phyloP scores from a whole-genome alignment of 2,113 vertebrate species.

The Oryctolagus cuniculus region DNA sequence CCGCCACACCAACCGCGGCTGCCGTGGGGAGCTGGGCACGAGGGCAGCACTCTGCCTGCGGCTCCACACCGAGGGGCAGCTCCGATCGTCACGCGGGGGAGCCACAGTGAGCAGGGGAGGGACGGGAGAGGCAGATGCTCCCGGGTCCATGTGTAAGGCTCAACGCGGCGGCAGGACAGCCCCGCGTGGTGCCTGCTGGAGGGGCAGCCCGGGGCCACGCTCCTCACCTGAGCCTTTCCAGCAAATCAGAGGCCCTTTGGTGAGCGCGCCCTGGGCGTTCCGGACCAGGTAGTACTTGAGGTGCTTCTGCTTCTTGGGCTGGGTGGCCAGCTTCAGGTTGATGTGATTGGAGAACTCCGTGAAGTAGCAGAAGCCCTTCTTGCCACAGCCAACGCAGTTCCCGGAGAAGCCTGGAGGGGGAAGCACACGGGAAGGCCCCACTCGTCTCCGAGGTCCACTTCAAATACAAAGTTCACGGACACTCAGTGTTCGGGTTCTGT shows the following conservation, averaged over 20 bases:
- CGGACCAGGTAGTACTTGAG: slow-evolving; percentile 95
- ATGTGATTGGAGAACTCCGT: slow-evolving; percentile 99
- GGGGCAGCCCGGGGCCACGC: slow-evolving; percentile 6
- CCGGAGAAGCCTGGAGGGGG: slow-evolving; percentile 94
- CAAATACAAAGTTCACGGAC: accelerated
- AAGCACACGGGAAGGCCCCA: neutral
- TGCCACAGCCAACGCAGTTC: slow-evolving; percentile 97
- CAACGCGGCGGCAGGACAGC: neutral
- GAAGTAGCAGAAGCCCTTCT: slow-evolving; percentile 99
- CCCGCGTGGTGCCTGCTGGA: neutral
- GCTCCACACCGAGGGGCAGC: neutral
- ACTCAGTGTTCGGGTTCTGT: neutral
- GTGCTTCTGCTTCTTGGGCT: slow-evolving; percentile 99
- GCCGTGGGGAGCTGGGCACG: neutral
- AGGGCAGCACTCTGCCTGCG: neutral
- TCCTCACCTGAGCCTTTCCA: slow-evolving; percentile 95
- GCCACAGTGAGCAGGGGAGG: no score
- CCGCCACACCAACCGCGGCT: neutral
- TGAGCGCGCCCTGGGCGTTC: slow-evolving; percentile 93
- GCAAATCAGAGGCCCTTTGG: slow-evolving; percentile 94
- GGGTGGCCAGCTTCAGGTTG: slow-evolving; percentile 96
- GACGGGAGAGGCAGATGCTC: neutral
- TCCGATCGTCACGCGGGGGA: neutral
- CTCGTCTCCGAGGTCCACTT: neutral
- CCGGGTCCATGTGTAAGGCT: neutral